Evolutionary conservation across 2,888 invertebrate species (phyloP).

Genomic region (Spialia ferax): DNA sequence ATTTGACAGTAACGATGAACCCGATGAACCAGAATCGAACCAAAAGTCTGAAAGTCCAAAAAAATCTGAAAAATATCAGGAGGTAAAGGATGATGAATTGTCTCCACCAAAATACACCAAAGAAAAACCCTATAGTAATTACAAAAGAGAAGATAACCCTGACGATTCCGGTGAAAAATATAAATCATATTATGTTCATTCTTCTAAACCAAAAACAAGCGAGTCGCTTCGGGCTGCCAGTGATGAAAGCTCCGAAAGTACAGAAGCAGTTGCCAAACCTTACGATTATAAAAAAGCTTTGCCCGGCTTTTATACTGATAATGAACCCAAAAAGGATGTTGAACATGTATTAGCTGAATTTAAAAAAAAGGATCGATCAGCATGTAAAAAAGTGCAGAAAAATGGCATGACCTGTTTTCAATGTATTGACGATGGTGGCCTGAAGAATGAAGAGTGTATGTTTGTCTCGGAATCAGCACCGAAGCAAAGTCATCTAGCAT

Average conservation of each 20-base stretch:
- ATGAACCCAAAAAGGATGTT: conserved; percentile 88
- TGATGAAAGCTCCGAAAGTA: conserved; percentile 70
- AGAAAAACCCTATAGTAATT: conserved; percentile 61
- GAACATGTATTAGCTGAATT: conserved; percentile 91
- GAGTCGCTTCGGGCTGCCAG: conserved; percentile 69
- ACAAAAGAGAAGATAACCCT: conserved; percentile 54
- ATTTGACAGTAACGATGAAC: conserved; percentile 87
- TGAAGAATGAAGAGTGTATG: conserved; percentile 93
- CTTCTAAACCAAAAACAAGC: conserved; percentile 70
- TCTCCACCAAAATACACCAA: conserved; percentile 61
- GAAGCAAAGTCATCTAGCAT: conserved; percentile 88
- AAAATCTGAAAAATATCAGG: conserved; percentile 68
- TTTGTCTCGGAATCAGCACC: conserved; percentile 90
- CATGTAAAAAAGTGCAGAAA: conserved; percentile 90
- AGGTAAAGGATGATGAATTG: conserved; percentile 59
- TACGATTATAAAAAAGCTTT: conserved; percentile 80
- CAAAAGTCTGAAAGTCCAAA: conserved; percentile 69
- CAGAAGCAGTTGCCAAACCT: conserved; percentile 64
- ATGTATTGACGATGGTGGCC: conserved; percentile 89
- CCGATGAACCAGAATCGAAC: conserved; percentile 77
- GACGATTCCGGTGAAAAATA: conserved; percentile 67
- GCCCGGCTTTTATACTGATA: conserved; percentile 82
- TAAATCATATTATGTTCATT: conserved; percentile 74
- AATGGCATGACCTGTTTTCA: conserved; percentile 93
- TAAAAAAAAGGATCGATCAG: conserved; percentile 89